Evolutionary conservation across 2,888 invertebrate species (phyloP), one percentile per base, ranked within the genome.

Genomic region (Hesperia comma): DNA sequence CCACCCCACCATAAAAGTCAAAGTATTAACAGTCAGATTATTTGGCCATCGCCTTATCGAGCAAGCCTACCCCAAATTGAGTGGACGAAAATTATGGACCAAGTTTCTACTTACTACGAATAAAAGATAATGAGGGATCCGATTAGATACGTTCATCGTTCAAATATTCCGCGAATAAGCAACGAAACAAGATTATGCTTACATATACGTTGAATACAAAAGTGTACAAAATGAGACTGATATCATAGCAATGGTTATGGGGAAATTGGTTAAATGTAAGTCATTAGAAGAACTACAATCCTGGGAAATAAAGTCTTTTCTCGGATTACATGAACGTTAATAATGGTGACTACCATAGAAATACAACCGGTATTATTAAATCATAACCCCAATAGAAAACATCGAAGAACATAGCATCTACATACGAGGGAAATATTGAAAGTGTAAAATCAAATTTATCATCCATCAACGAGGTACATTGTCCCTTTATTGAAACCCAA

Each of bases 71-170:
- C 87, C 90, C 84, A 87, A 91, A 91, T 91, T 87, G 86, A 86
- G 83, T 80, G 82, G 85, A 86, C 81, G 80, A 87, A 85, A 92
- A 87, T 88, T 92, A 91, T 92, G 86, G 88, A 78, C 77, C 72
- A 92, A 92, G 83, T 91, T 91, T 86, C 84, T 83, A 83, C 81
- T 79, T 71, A 75, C 80, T 75, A 79, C 82, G 80, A 84, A 89
- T 87, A 87, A 87, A 87, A 87, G 87, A 88, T 90, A 88, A 90
- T 88, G 86, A 86, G 85, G 83, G 86, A 86, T 76, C 77, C 78
- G 88, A 87, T 88, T 85, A 90, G 88, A 83, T 82, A 83, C 69
- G 79, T 85, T 80, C 82, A 85, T 84, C 85, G 82, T 83, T 80
- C 71, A 70, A 75, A 78, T 70, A 57, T 41, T 33, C 19, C 14